Percentiles rank a stretch among this genome's conserved stretches.
These are phyloP conservation scores for Leptopilina myrica DNA, from an alignment of 2,888 invertebrate species.

Conservation along the genomic window DNA sequence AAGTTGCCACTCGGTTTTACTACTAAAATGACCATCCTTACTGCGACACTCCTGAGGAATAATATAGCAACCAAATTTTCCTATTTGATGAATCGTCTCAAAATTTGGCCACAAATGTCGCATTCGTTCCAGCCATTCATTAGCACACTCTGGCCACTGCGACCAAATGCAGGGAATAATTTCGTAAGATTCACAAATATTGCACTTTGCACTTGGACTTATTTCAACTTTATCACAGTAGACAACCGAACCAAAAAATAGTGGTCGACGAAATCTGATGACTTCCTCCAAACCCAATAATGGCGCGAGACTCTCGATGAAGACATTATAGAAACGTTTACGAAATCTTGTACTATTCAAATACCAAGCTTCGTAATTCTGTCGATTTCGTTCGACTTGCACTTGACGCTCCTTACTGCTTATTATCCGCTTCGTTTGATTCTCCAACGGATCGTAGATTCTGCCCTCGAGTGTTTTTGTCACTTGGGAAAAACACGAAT, in stretches of 20 bases:
- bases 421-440: constrained; percentile 56
- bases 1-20: constrained; percentile 87
- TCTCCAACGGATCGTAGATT: constrained; percentile 63
- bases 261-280: constrained; percentile 71
- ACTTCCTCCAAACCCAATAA: constrained; percentile 80
- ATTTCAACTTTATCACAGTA: constrained; percentile 79
- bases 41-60: constrained; percentile 84
- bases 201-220: constrained; percentile 58
- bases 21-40: constrained; percentile 80
- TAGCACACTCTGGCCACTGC: constrained; percentile 86
- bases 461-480: constrained; percentile 64
- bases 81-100: constrained; percentile 82
- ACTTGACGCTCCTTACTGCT: constrained; percentile 66
- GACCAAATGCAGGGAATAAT: constrained; percentile 84
- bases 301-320: constrained; percentile 80
- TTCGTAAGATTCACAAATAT: constrained; percentile 79
- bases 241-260: constrained; percentile 80
- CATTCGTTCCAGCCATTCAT: constrained; percentile 82
- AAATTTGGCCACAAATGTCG: constrained; percentile 84
- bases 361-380: constrained; percentile 67
- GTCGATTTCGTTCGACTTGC: constrained; percentile 59
- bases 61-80: constrained; percentile 83
- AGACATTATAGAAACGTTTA: constrained; percentile 83
- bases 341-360: constrained; percentile 84
- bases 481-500: constrained; percentile 67